Evolutionary conservation across 1,140 invertebrate genomes (phyloP), one percentile per base, ranked within the genome.

Genomic region (Heliconius hermathena): DNA sequence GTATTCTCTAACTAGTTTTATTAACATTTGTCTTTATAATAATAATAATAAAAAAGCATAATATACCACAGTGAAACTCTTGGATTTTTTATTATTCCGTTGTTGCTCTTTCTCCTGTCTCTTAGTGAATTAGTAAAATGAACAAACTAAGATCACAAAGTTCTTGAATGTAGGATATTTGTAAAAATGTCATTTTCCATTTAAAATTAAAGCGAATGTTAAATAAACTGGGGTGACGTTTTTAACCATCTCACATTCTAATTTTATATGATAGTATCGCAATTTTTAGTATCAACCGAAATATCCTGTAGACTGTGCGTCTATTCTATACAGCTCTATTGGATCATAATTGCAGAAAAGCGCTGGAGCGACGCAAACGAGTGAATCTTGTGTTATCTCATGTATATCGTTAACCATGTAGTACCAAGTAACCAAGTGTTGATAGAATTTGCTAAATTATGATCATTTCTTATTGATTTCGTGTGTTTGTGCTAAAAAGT

Each of bases 241-340:
- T 49, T 57, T 80, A 75, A 72, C 60, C 73, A 73, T 18, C 74
- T 60, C 57, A 11, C 72, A 79, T 76, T 80, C 79, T 80, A 80
- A 80, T 76, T 80, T 76, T 80, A 76, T 77, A 80, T 73, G 38
- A 80, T 26, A 22, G 71, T 71, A 80, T 80, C 74, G 71, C 54
- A 60, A 46, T 80, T 80, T 80, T 80, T 73, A 80, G 71, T 78
- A 71, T 52, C n/a, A n/a, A 75, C 54, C 71, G 33, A 75, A 76
- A 73, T 71, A 73, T 72, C 71, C 52, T 71, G 49, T 49, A 41
- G 74, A 52, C 52, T 71, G 74, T 76, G 74, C 79, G 73, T 80
- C 74, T 41, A 70, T 57, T 80, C 74, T 41, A 73, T 57, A 66
- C 74, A 76, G 78, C 75, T 70, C 49, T n/a, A 66, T 70, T 60